Evolutionary conservation across 1,140 invertebrate genomes (phyloP).

Genomic region (Drosophila mauritiana): DNA sequence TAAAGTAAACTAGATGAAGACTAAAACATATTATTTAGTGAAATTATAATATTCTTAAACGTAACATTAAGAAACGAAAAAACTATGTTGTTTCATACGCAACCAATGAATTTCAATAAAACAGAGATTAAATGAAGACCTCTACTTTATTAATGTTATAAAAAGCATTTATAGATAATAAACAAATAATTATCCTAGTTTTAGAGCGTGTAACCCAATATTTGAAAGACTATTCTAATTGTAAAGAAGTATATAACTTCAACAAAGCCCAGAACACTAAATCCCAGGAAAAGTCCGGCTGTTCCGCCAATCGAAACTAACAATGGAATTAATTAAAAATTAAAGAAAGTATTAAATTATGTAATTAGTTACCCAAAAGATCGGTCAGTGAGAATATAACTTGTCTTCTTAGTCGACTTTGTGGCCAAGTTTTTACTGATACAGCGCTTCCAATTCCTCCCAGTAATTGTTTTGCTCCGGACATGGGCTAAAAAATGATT

Average conservation of each 20-base stretch:
- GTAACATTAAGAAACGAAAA: conserved; percentile 28
- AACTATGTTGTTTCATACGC: neutral
- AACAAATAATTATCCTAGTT: neutral
- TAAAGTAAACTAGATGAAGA: conserved; percentile 29
- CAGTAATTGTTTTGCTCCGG: conserved; percentile 58
- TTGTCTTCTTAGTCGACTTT: conserved; percentile 65
- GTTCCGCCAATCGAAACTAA: conserved; percentile 89
- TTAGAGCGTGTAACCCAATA: conserved; percentile 68
- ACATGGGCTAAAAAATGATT: conserved; percentile 42
- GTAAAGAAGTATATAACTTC: conserved; percentile 89
- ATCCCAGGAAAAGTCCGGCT: conserved; percentile 89
- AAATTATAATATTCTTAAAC: conserved; percentile 15
- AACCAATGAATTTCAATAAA: neutral
- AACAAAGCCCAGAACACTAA: conserved; percentile 88
- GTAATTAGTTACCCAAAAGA: conserved; percentile 62
- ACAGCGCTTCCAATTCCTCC: conserved; percentile 62
- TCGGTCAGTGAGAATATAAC: conserved; percentile 82
- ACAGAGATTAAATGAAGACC: neutral
- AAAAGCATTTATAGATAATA: too few relatives aligned
- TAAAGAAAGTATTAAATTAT: neutral
- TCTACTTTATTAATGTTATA: too few relatives aligned
- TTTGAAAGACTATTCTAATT: conserved; percentile 87
- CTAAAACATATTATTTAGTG: conserved; percentile 18
- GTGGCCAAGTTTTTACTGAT: conserved; percentile 64
- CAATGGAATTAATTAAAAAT: neutral